These are phyloP conservation scores for Carcharodon carcharias DNA, from an alignment of 2,797 vertebrate species.

Conservation along the genomic window DNA sequence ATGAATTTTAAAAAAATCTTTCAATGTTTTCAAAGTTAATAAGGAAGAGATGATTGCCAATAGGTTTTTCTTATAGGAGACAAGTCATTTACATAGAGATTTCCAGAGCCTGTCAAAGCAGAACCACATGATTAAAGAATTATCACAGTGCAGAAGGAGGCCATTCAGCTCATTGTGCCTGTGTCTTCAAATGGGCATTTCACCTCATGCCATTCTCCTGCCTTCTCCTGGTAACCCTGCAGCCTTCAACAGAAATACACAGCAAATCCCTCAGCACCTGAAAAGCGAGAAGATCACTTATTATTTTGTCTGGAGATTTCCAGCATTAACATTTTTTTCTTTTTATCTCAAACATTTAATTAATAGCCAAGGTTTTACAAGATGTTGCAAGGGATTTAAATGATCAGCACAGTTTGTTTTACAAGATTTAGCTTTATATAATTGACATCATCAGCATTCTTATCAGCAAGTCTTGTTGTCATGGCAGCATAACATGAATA, in stretches of 20 bases:
- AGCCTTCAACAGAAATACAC: not conserved
- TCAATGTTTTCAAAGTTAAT: not conserved
- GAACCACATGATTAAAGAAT: too few species aligned
- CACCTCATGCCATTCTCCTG: too few species aligned
- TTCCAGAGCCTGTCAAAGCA: not conserved
- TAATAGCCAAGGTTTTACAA: not conserved
- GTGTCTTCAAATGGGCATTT: too few species aligned
- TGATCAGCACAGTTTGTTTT: conserved; percentile 22
- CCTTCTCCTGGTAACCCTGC: too few species aligned
- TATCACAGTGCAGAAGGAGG: too few species aligned
- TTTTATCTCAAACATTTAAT: not conserved
- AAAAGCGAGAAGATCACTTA: not conserved
- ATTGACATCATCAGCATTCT: conserved; percentile 4
- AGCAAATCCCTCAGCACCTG: not conserved
- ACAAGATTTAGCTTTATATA: not conserved
- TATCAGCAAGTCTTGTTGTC: conserved; percentile 8
- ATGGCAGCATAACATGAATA: not conserved
- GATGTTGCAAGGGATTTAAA: not conserved
- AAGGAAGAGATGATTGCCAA: not conserved
- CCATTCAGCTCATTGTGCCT: too few species aligned
- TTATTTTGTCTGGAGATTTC: not conserved
- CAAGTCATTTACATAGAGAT: not conserved
- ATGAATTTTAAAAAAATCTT: not conserved
- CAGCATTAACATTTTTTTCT: not conserved
- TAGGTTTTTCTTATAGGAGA: not conserved